phyloP scores from a whole-genome alignment of 2,888 invertebrate species.

The Xylocampa areola region DNA sequence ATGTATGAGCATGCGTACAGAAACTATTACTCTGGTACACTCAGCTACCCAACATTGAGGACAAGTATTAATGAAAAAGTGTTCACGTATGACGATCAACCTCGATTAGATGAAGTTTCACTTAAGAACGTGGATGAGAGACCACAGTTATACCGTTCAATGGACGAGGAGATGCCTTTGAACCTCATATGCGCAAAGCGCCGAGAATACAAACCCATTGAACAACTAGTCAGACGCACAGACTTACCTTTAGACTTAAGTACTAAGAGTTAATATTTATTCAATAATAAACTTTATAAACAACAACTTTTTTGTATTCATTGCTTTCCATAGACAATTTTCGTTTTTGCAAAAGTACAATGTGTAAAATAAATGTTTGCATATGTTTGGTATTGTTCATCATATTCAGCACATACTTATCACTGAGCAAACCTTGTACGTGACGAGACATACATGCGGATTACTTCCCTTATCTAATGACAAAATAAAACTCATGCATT shows the following conservation, averaged over 20 bases:
- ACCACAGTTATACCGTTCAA: constrained; percentile 53
- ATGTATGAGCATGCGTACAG: constrained; percentile 85
- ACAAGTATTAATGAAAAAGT: constrained; percentile 75
- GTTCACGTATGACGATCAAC: constrained; percentile 72
- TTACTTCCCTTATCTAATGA: constrained; percentile 58
- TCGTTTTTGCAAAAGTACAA: constrained; percentile 14
- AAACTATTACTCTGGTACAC: constrained; percentile 74
- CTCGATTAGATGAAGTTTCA: constrained; percentile 63
- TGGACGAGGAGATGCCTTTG: constrained; percentile 79
- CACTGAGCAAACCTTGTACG: constrained; percentile 65
- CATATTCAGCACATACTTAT: constrained; percentile 79
- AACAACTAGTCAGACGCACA: constrained; percentile 80
- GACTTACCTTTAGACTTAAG: constrained; percentile 91
- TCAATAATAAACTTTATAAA: constrained; percentile 51
- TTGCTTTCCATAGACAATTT: constrained; percentile 22
- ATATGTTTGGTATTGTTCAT: constrained; percentile 68
- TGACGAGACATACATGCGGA: constrained; percentile 61
- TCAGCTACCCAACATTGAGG: constrained; percentile 74
- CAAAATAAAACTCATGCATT: constrained; percentile 53
- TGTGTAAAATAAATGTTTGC: constrained; percentile 65
- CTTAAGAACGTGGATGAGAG: constrained; percentile 57
- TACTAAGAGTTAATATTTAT: constrained; percentile 83
- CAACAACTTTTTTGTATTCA: constrained; percentile 27
- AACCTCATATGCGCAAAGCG: constrained; percentile 82
- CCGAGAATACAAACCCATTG: constrained; percentile 77